Evolutionary conservation across 2,888 invertebrate genomes (phyloP).

Genomic region (Cremastinae sp.): DNA sequence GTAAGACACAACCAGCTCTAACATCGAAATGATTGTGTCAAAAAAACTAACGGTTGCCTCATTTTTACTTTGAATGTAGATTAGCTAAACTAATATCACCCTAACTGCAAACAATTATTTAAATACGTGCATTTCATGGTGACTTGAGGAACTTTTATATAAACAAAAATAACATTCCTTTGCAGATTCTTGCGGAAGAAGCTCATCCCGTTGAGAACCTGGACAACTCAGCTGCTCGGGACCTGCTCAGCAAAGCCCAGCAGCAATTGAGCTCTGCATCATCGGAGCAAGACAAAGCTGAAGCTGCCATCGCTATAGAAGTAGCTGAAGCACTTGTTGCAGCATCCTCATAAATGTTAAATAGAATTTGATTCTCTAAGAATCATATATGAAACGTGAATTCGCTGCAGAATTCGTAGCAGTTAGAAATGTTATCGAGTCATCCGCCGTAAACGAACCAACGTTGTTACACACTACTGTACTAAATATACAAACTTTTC

Average conservation of each 20-base stretch:
- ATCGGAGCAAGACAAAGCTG: conserved; percentile 91
- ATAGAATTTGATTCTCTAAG: conserved; percentile 14
- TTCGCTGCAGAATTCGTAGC: conserved; percentile 37
- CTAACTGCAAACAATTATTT: too few relatives aligned
- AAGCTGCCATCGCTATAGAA: conserved; percentile 96
- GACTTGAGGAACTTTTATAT: too few relatives aligned
- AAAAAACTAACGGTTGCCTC: background rate
- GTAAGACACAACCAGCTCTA: too few relatives aligned
- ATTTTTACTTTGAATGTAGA: too few relatives aligned
- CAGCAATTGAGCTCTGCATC: conserved; percentile 89
- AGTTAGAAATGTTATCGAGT: conserved; percentile 51
- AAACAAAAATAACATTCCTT: too few relatives aligned
- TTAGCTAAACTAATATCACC: too few relatives aligned
- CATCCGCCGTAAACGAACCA: conserved; percentile 53
- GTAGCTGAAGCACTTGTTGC: conserved; percentile 96
- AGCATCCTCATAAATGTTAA: conserved; percentile 84
- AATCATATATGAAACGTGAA: conserved; percentile 35
- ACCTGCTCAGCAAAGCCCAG: conserved; percentile 91
- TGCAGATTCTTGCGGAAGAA: conserved; percentile 95
- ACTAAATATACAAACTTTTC: conserved; percentile 58
- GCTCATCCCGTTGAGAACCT: conserved; percentile 92
- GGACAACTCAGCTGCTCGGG: conserved; percentile 90
- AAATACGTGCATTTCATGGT: too few relatives aligned
- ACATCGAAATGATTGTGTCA: too few relatives aligned
- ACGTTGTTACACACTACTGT: conserved; percentile 58